Conservation (phyloP, 2,113 vertebrate genomes). For the Pachycephala philippinensis region DNA sequence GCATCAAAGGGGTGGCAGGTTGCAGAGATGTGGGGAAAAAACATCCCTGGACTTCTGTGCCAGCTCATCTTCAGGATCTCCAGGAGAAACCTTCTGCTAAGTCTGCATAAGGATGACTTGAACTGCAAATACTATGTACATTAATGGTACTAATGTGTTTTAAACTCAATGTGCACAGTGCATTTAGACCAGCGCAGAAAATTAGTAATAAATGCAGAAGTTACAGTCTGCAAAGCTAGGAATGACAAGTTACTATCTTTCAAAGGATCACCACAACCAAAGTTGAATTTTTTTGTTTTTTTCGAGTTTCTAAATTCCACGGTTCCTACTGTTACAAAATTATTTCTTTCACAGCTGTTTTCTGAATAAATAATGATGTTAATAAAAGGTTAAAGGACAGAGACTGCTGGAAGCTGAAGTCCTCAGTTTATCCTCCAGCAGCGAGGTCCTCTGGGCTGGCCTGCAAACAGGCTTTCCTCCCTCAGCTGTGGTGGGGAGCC, state of each 20-base stretch:
- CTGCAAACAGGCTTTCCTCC: neutral
- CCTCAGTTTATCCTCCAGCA: neutral
- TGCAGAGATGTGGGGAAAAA: neutral
- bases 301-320: neutral
- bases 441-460: neutral
- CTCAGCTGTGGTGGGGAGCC: neutral
- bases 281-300: neutral
- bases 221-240: constrained; percentile 46
- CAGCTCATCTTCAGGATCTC: neutral
- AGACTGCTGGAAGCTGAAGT: neutral
- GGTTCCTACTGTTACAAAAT: constrained; percentile 22
- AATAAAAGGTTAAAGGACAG: constrained; percentile 39
- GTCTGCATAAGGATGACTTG: constrained; percentile 4
- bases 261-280: neutral
- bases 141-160: neutral
- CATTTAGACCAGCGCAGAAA: constrained; percentile 36
- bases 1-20: neutral
- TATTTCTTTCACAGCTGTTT: neutral
- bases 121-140: neutral
- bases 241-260: constrained; percentile 48
- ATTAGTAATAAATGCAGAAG: constrained; percentile 58
- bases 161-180: neutral
- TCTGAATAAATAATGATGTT: neutral
- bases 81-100: neutral
- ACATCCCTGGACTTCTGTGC: neutral